phyloP scores from a whole-genome alignment of 2,888 invertebrate genomes.

The Hipparchia semele region DNA sequence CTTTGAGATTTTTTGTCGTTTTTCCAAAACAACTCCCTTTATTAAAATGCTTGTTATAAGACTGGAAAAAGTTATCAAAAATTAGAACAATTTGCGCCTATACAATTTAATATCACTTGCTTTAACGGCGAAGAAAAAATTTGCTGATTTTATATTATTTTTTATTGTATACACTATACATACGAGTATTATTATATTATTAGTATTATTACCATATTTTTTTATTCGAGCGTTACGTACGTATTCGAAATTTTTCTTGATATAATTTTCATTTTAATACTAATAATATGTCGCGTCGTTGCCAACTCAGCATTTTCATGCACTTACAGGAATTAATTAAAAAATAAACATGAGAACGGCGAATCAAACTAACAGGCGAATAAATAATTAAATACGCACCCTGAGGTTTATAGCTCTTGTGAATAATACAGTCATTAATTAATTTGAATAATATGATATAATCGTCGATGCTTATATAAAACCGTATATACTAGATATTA shows the following conservation, averaged over 20 bases:
- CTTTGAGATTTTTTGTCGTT: slow-evolving; percentile 9
- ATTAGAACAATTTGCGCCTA: background rate
- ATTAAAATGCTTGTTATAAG: background rate
- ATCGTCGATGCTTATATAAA: too few relatives aligned
- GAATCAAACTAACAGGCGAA: slow-evolving; percentile 9
- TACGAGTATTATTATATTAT: too few relatives aligned
- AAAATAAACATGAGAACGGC: slow-evolving; percentile 6
- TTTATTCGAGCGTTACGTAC: too few relatives aligned
- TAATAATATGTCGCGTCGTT: background rate
- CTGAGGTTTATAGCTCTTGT: background rate
- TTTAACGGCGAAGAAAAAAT: too few relatives aligned
- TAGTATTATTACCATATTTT: too few relatives aligned
- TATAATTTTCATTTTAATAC: background rate
- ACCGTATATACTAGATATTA: too few relatives aligned
- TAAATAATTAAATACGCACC: background rate
- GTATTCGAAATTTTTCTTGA: too few relatives aligned
- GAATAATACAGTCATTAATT: background rate
- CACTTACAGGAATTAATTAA: slow-evolving; percentile 19
- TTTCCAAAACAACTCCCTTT: slow-evolving; percentile 6
- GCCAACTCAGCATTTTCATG: background rate
- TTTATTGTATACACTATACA: too few relatives aligned
- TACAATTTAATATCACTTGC: too few relatives aligned
- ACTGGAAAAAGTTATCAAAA: background rate
- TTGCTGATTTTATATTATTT: too few relatives aligned
- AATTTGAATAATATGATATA: too few relatives aligned